Evolutionary conservation across 2,113 vertebrate species (phyloP), one percentile per base, ranked within the genome.

Genomic region (Anser brachyrhynchus): DNA sequence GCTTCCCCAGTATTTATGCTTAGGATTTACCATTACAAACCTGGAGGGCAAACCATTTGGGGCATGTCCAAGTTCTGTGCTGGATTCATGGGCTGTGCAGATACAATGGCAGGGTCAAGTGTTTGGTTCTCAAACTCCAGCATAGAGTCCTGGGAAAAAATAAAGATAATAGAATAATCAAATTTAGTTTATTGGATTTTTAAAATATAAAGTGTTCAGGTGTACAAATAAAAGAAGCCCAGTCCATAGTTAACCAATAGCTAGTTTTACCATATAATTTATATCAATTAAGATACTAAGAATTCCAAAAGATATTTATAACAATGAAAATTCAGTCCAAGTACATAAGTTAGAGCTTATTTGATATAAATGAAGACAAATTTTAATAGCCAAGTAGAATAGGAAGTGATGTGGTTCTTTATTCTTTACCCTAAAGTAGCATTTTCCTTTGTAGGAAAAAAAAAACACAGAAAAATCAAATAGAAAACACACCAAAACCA

Each of bases 21-120:
- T 94, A 96, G 59, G 93, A 96, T 93, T 73, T 71, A 90, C 65
- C 72, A 92, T 92, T 94, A 97, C 97, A 97, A 97, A 99, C 99
- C 98, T 97, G 99, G 97, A 92, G 98, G 98, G 93, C 98, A 98
- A 91, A 98, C 98, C 98, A 99, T 98, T 97, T 99, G 99, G 64
- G 99, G 98, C 96, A 99, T 98, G 72, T 99, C 99, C 97, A 99
- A 97, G 64, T 96, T 98, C 93, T 99, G 98, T 70, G 96, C 96
- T 83, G 99, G 98, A 97, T 99, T 99, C 99, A 99, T 99, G 31
- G 99, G 99, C 95, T 99, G 99, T n/a, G 99, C 99, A 71, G 99
- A 99, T 82, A 99, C 99, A 79, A 99, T 99, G 59, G 99, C 99
- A 88, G 99, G 99, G 96, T 99, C 99, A 79, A 99, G 98, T 5